Conservation (phyloP, 1,140 invertebrate genomes). For the Tyrophagus putrescentiae region DNA sequence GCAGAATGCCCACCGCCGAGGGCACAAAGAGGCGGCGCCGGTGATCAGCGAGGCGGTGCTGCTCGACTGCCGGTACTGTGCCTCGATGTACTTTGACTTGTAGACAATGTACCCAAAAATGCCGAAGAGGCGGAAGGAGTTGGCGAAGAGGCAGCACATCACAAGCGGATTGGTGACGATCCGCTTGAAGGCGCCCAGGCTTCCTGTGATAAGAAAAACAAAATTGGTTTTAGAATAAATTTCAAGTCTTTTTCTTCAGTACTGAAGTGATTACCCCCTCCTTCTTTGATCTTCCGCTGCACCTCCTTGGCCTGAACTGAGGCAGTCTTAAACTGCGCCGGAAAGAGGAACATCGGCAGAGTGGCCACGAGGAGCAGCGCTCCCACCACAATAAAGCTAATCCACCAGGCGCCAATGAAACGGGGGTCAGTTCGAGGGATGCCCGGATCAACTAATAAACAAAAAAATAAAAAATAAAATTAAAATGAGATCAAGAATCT, state of each 20-base stretch:
- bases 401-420: slow-evolving; percentile 43
- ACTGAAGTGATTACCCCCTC: no score
- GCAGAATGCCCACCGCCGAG: slow-evolving; percentile 50
- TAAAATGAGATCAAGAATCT: background rate
- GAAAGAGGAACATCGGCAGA: slow-evolving; percentile 28
- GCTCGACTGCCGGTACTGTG: slow-evolving; percentile 53
- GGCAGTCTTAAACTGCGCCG: slow-evolving; percentile 20
- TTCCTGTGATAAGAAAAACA: no score
- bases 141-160: slow-evolving; percentile 50
- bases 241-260: no score
- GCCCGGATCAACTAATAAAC: slow-evolving; percentile 26
- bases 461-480: slow-evolving; percentile 2
- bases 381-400: slow-evolving; percentile 32
- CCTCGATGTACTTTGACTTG: slow-evolving; percentile 58
- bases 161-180: slow-evolving; percentile 47
- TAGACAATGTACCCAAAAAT: slow-evolving; percentile 59
- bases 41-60: slow-evolving; percentile 41
- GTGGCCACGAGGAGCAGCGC: slow-evolving; percentile 23
- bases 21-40: slow-evolving; percentile 46
- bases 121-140: slow-evolving; percentile 51
- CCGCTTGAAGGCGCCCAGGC: slow-evolving; percentile 41
- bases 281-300: slow-evolving; percentile 11
- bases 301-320: slow-evolving; percentile 4
- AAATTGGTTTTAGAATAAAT: background rate
- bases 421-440: slow-evolving; percentile 31